Evolutionary conservation across 2,888 invertebrate genomes (phyloP).

Genomic region (Trichopria drosophilae): DNA sequence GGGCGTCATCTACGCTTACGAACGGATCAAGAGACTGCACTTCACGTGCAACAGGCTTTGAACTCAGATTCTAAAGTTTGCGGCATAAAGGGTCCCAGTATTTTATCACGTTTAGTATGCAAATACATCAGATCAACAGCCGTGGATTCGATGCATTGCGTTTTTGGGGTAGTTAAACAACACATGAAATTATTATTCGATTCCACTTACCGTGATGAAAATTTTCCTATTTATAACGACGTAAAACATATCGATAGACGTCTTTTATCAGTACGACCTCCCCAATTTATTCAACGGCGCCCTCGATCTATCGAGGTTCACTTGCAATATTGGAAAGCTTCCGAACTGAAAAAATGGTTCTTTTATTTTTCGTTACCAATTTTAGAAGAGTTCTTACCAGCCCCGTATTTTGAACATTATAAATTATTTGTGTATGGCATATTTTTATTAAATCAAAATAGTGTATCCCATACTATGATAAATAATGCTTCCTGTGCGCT

Average conservation of each 20-base stretch:
- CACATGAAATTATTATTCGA: no score
- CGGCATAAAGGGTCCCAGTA: slow-evolving; percentile 1
- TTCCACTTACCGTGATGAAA: no score
- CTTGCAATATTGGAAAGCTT: slow-evolving; percentile 1
- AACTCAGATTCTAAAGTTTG: neutral
- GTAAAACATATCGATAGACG: no score
- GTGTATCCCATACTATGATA: slow-evolving; percentile 6
- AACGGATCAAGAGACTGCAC: slow-evolving; percentile 1
- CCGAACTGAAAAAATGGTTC: slow-evolving; percentile 5
- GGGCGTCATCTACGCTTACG: neutral
- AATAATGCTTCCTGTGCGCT: no score
- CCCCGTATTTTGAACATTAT: neutral
- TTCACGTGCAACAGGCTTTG: neutral
- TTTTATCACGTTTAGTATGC: neutral
- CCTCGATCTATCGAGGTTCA: neutral
- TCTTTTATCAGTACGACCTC: no score
- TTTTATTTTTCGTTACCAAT: neutral
- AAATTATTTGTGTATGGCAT: slow-evolving; percentile 20
- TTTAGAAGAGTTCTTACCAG: neutral
- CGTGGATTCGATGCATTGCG: slow-evolving; percentile 6
- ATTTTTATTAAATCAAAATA: slow-evolving; percentile 12
- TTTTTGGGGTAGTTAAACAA: no score
- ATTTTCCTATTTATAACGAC: no score
- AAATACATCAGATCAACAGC: slow-evolving; percentile 5
- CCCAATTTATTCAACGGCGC: neutral